phyloP scores from a whole-genome alignment of 2,113 vertebrate species.

The Gavia stellata region DNA sequence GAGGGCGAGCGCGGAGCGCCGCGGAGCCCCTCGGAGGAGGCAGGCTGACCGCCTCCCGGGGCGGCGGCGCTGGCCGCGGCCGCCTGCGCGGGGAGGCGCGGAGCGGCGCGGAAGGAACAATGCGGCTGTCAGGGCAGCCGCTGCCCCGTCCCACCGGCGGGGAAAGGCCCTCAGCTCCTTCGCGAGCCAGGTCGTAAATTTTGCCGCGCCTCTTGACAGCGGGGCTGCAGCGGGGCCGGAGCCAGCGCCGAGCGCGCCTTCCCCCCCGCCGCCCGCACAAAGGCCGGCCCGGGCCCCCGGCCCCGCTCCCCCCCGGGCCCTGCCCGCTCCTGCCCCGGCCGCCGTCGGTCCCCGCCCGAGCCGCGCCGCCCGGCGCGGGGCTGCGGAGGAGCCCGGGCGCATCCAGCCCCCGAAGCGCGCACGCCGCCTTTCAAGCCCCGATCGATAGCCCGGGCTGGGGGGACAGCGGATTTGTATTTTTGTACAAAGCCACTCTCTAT shows the following conservation, averaged over 20 bases:
- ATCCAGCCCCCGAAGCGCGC: background rate
- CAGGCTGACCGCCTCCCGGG: background rate
- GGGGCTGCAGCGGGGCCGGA: background rate
- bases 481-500: background rate
- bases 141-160: slow-evolving; percentile 67
- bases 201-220: slow-evolving; percentile 69
- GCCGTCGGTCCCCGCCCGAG: too few relatives aligned
- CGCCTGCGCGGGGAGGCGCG: background rate
- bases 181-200: slow-evolving; percentile 75
- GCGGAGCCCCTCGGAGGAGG: background rate
- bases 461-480: background rate
- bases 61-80: background rate
- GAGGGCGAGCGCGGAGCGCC: background rate
- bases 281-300: background rate
- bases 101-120: slow-evolving; percentile 63
- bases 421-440: background rate
- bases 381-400: background rate
- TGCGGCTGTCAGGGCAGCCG: slow-evolving; percentile 74
- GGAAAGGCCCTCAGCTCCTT: slow-evolving; percentile 75
- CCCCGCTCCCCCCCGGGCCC: background rate
- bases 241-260: background rate
- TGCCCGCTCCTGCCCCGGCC: background rate
- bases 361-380: background rate
- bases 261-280: background rate
- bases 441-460: background rate